Percentiles rank a stretch among this genome's conserved stretches.
These are phyloP conservation scores for Caenorhabditis virilis DNA, from an alignment of 2,888 invertebrate genomes.

Conservation along the genomic window DNA sequence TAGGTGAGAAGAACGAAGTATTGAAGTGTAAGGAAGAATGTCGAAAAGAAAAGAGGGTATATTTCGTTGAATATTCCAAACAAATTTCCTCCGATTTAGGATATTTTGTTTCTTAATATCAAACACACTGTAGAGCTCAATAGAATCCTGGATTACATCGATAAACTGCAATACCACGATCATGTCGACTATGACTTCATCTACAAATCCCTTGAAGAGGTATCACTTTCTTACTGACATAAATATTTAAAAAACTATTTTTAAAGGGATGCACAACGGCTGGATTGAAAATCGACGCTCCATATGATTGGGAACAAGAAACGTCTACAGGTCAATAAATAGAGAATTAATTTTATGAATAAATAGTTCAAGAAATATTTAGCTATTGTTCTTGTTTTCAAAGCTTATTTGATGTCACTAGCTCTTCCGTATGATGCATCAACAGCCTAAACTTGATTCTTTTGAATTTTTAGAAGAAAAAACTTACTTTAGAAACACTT, in stretches of 20 bases:
- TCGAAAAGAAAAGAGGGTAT: slow-evolving; percentile 39
- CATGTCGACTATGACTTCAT: slow-evolving; percentile 54
- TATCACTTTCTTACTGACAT: neutral
- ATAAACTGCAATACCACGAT: slow-evolving; percentile 50
- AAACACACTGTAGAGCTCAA: slow-evolving; percentile 42
- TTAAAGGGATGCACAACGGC: slow-evolving; percentile 20
- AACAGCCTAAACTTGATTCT: slow-evolving; percentile 77
- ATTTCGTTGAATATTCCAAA: too few species aligned
- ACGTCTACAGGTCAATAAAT: too few species aligned
- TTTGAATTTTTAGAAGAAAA: neutral
- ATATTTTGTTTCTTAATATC: slow-evolving; percentile 14
- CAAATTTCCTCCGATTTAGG: too few species aligned
- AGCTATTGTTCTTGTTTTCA: slow-evolving; percentile 16
- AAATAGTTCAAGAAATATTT: neutral
- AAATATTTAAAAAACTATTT: neutral
- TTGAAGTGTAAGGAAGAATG: slow-evolving; percentile 48
- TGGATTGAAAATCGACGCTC: slow-evolving; percentile 41
- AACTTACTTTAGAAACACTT: slow-evolving; percentile 20
- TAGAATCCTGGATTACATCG: slow-evolving; percentile 55
- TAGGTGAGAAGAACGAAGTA: slow-evolving; percentile 48
- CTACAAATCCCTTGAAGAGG: slow-evolving; percentile 42
- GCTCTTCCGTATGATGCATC: slow-evolving; percentile 98
- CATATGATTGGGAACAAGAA: slow-evolving; percentile 56
- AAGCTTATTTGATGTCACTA: slow-evolving; percentile 71
- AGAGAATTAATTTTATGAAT: neutral